Evolutionary conservation across 2,888 invertebrate genomes (phyloP).

Genomic region (Drosophila mercatorum): DNA sequence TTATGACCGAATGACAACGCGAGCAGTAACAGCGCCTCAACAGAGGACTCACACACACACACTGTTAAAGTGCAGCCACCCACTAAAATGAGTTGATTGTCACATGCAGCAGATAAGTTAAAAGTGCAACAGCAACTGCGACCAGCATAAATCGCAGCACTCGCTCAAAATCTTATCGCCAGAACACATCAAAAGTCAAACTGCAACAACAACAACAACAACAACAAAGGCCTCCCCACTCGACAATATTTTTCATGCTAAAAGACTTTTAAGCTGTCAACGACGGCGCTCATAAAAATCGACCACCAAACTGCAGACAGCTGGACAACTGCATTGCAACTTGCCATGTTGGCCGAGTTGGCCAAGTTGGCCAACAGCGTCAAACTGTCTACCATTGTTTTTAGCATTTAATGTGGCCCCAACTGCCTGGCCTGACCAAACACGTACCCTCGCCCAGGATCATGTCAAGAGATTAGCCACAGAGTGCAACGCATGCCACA

Average conservation of each 20-base stretch:
- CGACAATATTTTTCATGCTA: constrained; percentile 77
- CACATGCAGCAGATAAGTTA: constrained; percentile 77
- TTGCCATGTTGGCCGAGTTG: constrained; percentile 32
- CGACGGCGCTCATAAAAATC: constrained; percentile 75
- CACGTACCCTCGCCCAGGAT: background rate
- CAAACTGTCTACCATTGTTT: constrained; percentile 77
- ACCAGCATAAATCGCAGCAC: constrained; percentile 66
- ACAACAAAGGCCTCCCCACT: constrained; percentile 49
- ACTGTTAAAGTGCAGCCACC: constrained; percentile 27
- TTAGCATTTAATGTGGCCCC: constrained; percentile 70
- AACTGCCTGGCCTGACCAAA: constrained; percentile 5
- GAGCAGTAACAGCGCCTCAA: constrained; percentile 12
- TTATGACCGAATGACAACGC: constrained; percentile 59
- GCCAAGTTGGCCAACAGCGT: constrained; percentile 66
- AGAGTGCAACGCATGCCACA: constrained; percentile 11
- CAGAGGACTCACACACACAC: constrained; percentile 3
- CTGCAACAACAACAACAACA: constrained; percentile 30
- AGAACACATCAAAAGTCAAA: constrained; percentile 67
- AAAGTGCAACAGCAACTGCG: constrained; percentile 50
- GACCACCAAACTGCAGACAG: constrained; percentile 60
- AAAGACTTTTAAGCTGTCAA: constrained; percentile 79
- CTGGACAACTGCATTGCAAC: constrained; percentile 28
- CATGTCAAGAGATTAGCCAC: constrained; percentile 28
- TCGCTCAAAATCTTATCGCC: constrained; percentile 76
- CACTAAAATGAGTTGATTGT: constrained; percentile 79